Evolutionary conservation across 2,797 vertebrate species (phyloP).

Genomic region (Buceros bicornis): DNA sequence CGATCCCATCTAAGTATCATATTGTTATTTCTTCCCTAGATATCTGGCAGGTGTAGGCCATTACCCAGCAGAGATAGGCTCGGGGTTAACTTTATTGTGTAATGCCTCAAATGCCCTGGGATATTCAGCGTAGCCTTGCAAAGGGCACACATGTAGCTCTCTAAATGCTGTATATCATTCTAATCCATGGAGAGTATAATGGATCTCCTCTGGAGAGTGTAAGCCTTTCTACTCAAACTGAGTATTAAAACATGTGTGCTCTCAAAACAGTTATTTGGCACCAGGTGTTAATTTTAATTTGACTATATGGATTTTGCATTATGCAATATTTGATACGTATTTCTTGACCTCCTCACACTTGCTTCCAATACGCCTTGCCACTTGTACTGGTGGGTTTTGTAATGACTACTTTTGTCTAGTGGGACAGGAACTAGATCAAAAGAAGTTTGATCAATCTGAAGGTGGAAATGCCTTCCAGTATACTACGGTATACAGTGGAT

Average conservation of each 20-base stretch:
- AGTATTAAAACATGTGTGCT: conserved; percentile 54
- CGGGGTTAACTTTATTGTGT: conserved; percentile 52
- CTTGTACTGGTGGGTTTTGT: neutral
- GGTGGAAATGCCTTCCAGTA: neutral
- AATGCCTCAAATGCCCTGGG: conserved; percentile 48
- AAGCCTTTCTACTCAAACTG: conserved; percentile 43
- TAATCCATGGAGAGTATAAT: conserved; percentile 62
- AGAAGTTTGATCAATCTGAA: neutral
- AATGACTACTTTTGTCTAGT: neutral
- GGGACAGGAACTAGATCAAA: neutral
- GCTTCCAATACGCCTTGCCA: neutral
- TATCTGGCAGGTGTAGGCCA: conserved; percentile 68
- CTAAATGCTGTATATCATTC: conserved; percentile 61
- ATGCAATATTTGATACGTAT: neutral
- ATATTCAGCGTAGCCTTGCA: conserved; percentile 47
- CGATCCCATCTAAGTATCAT: conserved; percentile 60
- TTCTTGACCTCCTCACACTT: neutral
- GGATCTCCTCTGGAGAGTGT: conserved; percentile 34
- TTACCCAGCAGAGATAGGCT: conserved; percentile 55
- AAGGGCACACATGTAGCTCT: conserved; percentile 57
- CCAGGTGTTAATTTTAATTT: conserved; percentile 57
- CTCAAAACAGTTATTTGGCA: conserved; percentile 13
- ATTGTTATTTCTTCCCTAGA: conserved; percentile 54
- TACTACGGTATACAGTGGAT: neutral
- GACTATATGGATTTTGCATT: neutral